Evolutionary conservation across 1,140 invertebrate genomes (phyloP).

Genomic region (Drosophila takahashii): DNA sequence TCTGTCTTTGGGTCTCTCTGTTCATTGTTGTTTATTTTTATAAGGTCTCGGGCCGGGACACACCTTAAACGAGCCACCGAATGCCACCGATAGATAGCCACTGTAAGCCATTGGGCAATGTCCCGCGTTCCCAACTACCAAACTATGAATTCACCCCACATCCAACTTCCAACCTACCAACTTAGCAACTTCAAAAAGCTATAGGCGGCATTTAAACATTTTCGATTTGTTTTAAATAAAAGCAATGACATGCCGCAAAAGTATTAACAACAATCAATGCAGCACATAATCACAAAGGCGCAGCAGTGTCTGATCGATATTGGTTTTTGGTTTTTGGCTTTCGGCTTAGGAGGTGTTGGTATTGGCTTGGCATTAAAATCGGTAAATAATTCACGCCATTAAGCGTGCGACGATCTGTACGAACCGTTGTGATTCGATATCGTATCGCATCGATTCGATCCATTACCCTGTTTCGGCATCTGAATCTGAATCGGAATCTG

Average conservation of each 20-base stretch:
- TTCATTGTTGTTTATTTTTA: constrained; percentile 72
- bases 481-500: constrained; percentile 22
- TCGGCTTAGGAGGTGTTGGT: constrained; percentile 38
- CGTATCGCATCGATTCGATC: constrained; percentile 12
- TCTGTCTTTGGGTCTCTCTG: constrained; percentile 33
- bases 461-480: constrained; percentile 46
- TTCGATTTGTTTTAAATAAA: constrained; percentile 81
- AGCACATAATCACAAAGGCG: constrained; percentile 71
- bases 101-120: constrained; percentile 55
- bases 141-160: background rate
- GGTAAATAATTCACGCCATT: constrained; percentile 80
- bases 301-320: constrained; percentile 47
- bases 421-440: constrained; percentile 1
- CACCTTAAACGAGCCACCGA: constrained; percentile 68
- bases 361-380: constrained; percentile 78
- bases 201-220: constrained; percentile 76
- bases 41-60: constrained; percentile 71
- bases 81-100: constrained; percentile 78
- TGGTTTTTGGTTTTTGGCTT: constrained; percentile 43
- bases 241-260: constrained; percentile 66
- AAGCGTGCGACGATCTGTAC: constrained; percentile 72
- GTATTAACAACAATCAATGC: constrained; percentile 59
- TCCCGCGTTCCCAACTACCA: constrained; percentile 23
- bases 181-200: constrained; percentile 55
- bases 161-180: background rate